Base-by-base conservation (phyloP, 2,888 invertebrate species). In the Tenthredo amoena region DNA sequence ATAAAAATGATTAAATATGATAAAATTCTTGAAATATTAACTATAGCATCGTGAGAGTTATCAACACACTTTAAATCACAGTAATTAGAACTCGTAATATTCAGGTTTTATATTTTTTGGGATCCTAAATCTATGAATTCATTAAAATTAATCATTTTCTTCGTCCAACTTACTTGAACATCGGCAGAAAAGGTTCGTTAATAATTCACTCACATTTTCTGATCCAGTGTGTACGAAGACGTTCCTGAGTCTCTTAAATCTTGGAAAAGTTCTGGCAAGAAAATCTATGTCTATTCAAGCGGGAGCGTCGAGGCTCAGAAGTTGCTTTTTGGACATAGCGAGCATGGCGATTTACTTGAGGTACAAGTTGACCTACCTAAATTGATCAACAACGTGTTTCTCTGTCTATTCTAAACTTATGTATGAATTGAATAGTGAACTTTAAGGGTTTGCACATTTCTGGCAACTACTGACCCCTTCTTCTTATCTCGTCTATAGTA, bases 301-400 rank as follows among this genome's bases (percentile, higher is more conserved):
- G 99, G 99, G 76, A 98, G 98, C 85, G 96, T 98, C 0, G 96
- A 97, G 90, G 97, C 99, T 18, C 99, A 99, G 93, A 97, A 98
- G 92, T 94, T 99, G 12, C 95, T 99, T 4, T 98, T 99, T 93
- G 95, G 95, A 0, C 95, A 98, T 93, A 96, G 98, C 2, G 94
- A 94, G 26, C 95, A 95, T 72, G 99, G 99, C 0, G 96, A 99
- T 93, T 92, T 99, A 87, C 94, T 96, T 15, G 93, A 95, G 89
- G 96, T 96, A 71, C 93, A 94, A 85, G 95, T 43, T 84, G 43
- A 74, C 26, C 26, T 10, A 62, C 5, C 26, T 21, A 10, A 62
- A 26, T 21, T 26, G 10, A 62, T 26, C 2, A 12, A 62, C 10
- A 15, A 26, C 62, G 4, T 62, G 21, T 26, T 26, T 62, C 26